These are phyloP conservation scores for Mystacornis crossleyi DNA, from an alignment of 2,113 vertebrate species.

Conservation along the genomic window DNA sequence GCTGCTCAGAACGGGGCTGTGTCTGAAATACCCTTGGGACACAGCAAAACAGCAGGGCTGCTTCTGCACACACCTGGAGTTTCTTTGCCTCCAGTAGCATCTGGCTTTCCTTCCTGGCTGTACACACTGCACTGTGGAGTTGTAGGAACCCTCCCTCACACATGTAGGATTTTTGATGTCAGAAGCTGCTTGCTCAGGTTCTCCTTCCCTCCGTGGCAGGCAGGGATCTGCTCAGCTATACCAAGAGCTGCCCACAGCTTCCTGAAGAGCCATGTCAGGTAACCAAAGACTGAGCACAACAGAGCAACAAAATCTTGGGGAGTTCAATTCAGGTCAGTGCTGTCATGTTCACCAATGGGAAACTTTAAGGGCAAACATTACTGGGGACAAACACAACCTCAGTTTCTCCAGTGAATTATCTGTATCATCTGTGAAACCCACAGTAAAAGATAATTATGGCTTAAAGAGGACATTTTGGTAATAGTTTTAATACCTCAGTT, in stretches of 20 bases:
- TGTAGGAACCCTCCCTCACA: background rate
- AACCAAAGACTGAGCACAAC: background rate
- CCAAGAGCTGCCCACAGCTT: background rate
- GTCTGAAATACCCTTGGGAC: background rate
- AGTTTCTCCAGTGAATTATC: background rate
- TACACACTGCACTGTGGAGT: background rate
- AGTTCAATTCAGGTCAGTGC: background rate
- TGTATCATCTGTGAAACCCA: background rate
- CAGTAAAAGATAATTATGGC: background rate
- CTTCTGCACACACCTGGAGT: background rate
- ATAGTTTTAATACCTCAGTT: background rate
- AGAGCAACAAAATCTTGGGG: background rate
- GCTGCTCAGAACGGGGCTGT: background rate
- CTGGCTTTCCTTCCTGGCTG: background rate
- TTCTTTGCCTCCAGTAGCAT: background rate
- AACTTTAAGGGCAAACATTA: background rate
- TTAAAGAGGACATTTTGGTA: background rate
- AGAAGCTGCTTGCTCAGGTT: background rate
- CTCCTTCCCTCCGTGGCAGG: background rate
- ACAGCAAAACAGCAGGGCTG: background rate
- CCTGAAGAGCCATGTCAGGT: rapidly evolving
- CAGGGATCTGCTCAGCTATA: background rate
- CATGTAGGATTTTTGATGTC: rapidly evolving
- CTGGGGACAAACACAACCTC: background rate
- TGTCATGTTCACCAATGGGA: background rate